A percentile compares a stretch with the other conserved stretches of the same genome.
Conservation (phyloP, 1,140 invertebrate species). For the Trypoxylus dichotomus region DNA sequence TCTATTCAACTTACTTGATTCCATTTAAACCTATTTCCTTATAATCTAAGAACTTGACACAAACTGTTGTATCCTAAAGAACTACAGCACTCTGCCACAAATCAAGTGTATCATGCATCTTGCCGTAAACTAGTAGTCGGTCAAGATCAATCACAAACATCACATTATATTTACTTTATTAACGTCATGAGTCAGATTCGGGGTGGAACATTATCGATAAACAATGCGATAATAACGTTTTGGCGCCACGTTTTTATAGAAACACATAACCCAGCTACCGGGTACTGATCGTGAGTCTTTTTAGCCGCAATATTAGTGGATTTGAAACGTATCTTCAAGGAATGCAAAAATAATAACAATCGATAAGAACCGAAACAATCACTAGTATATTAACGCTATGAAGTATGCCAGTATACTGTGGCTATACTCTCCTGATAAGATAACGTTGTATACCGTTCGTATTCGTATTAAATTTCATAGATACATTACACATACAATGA, state of each 20-base stretch:
- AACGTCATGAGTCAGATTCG: background rate
- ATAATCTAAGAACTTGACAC: background rate
- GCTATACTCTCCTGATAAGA: background rate
- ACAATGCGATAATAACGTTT: background rate
- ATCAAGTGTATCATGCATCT: background rate
- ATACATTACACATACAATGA: background rate
- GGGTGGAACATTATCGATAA: background rate
- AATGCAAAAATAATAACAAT: background rate
- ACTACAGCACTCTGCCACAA: background rate
- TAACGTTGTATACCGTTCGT: background rate
- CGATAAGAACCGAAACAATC: background rate
- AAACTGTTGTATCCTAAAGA: background rate
- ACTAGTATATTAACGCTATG: background rate
- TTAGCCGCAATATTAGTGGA: background rate
- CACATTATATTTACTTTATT: background rate
- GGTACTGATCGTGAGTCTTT: background rate
- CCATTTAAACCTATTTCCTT: background rate
- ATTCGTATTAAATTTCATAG: background rate
- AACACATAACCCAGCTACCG: background rate
- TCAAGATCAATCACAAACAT: background rate
- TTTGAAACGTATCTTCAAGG: background rate
- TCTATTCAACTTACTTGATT: conserved; percentile 8
- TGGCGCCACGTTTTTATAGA: background rate
- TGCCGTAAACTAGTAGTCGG: background rate
- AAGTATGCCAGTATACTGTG: background rate